A percentile compares a stretch with the other conserved stretches of the same genome.
These are phyloP conservation scores for Dendrocincla tyrannina DNA, from an alignment of 2,797 vertebrate species.

Conservation along the genomic window DNA sequence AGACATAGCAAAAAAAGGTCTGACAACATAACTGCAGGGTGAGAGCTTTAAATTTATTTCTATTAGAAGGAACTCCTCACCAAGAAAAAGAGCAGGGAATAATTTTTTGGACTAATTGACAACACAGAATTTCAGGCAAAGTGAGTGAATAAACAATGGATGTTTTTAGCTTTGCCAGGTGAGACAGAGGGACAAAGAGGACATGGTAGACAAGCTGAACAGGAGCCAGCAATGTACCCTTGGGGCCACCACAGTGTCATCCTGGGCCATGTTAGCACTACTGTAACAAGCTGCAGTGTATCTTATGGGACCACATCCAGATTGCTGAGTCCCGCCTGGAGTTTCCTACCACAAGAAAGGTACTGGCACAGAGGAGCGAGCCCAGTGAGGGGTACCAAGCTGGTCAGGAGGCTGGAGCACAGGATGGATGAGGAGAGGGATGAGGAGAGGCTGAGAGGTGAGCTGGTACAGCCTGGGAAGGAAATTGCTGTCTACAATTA, in stretches of 20 bases:
- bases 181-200: background rate
- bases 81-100: background rate
- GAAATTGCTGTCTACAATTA: background rate
- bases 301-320: background rate
- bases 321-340: rapidly evolving
- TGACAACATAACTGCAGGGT: background rate
- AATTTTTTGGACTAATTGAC: background rate
- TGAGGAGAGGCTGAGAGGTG: background rate
- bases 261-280: background rate
- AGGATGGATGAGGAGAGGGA: background rate
- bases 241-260: background rate
- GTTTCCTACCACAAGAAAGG: background rate
- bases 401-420: background rate
- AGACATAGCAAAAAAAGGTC: background rate
- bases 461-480: background rate
- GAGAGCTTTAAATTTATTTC: background rate
- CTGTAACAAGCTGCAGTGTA: background rate
- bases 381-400: background rate
- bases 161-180: background rate
- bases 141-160: background rate
- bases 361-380: background rate
- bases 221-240: background rate
- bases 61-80: background rate
- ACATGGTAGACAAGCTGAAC: background rate
- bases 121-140: background rate